These are phyloP conservation scores for Bufotes viridis DNA, from an alignment of 2,797 vertebrate species.

Conservation along the genomic window DNA sequence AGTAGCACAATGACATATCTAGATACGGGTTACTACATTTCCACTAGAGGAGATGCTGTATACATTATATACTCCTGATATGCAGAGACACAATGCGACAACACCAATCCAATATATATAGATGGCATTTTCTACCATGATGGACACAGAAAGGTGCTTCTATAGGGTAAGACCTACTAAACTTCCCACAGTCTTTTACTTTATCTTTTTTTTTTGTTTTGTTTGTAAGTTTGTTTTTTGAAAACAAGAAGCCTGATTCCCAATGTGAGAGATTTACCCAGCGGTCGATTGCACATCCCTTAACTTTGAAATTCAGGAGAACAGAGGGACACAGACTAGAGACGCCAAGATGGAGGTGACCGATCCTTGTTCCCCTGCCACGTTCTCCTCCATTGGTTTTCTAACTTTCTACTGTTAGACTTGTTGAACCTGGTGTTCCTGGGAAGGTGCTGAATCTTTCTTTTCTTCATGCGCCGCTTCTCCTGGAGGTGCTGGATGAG, in stretches of 20 bases:
- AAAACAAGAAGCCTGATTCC: slow-evolving; percentile 48
- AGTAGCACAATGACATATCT: not conserved
- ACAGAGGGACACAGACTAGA: slow-evolving; percentile 5
- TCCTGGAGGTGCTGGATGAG: slow-evolving; percentile 23
- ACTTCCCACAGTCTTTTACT: slow-evolving; percentile 18
- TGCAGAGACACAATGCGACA: not conserved
- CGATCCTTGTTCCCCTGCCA: slow-evolving; percentile 18
- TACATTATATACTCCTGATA: not conserved
- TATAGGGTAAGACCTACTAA: not conserved
- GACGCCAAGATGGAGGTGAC: not conserved
- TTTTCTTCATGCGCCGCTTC: not conserved
- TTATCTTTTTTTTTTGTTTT: not conserved
- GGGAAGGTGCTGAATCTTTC: slow-evolving; percentile 16
- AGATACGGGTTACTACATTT: not conserved
- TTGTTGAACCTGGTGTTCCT: slow-evolving; percentile 6
- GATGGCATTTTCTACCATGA: not conserved
- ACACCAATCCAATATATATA: slow-evolving; percentile 1
- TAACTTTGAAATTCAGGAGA: slow-evolving; percentile 20
- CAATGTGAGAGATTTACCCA: slow-evolving; percentile 54
- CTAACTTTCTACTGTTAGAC: slow-evolving; percentile 17
- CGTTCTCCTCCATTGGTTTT: slow-evolving; percentile 6
- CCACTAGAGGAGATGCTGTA: not conserved
- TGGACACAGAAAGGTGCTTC: slow-evolving; percentile 31
- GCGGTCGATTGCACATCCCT: slow-evolving; percentile 56
- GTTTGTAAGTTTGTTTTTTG: slow-evolving; percentile 46